These are phyloP conservation scores for Pentamera pediparva DNA, from an alignment of 53 echinoderm and acorn worm genomes.

Conservation along the genomic window DNA sequence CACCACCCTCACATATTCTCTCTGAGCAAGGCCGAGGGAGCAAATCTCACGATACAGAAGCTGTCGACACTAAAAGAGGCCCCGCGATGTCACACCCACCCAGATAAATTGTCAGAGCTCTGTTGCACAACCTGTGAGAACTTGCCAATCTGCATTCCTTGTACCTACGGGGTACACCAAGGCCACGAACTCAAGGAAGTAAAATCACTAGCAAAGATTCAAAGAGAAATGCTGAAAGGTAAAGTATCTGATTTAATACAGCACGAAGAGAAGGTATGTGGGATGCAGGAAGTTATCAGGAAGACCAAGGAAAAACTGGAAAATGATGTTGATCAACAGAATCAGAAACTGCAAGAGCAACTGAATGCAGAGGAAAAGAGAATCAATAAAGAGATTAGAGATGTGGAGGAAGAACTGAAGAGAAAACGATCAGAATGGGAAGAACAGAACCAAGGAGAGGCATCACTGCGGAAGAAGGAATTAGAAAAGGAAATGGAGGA, in stretches of 20 bases:
- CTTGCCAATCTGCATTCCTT: no score
- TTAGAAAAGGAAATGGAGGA: no score
- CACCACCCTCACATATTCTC: no score
- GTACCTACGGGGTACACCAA: not conserved
- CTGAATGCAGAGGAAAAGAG: no score
- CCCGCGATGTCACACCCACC: no score
- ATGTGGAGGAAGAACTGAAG: not conserved
- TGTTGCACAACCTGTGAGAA: not conserved
- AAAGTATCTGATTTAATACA: not conserved
- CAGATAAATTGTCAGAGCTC: no score
- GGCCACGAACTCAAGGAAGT: not conserved
- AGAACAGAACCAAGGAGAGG: not conserved
- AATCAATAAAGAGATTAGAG: not conserved
- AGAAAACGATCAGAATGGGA: not conserved
- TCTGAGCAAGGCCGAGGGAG: no score
- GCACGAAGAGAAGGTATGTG: no score
- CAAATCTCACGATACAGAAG: no score
- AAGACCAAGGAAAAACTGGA: not conserved
- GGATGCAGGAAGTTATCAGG: not conserved
- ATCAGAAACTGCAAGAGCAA: not conserved
- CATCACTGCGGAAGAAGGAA: no score
- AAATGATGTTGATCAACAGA: not conserved
- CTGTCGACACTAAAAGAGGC: no score
- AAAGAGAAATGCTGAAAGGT: not conserved
- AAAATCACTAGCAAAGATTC: no score